Conservation (phyloP, 1,140 invertebrate genomes). For the Saccostrea echinata region DNA sequence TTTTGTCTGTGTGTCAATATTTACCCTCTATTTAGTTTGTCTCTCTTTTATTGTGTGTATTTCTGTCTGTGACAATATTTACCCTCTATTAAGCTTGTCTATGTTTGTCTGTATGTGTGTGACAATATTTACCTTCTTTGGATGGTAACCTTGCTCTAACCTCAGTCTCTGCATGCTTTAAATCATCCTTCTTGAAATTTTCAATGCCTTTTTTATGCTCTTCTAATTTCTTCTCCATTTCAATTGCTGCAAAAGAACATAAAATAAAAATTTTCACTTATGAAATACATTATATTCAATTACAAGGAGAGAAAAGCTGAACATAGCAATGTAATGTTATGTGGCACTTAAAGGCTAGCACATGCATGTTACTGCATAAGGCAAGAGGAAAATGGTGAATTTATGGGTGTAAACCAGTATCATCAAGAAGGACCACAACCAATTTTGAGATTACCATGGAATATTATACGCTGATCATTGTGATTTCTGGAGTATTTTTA, state of each 20-base stretch:
- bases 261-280: background rate
- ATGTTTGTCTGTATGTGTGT: background rate
- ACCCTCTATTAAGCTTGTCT: background rate
- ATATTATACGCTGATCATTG: too few relatives aligned
- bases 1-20: too few relatives aligned
- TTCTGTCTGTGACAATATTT: background rate
- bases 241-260: slow-evolving; percentile 19
- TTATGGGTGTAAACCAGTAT: too few relatives aligned
- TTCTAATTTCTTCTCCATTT: slow-evolving; percentile 27
- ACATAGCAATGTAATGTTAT: too few relatives aligned
- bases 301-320: background rate
- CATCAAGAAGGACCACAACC: too few relatives aligned
- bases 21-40: too few relatives aligned
- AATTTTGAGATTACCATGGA: too few relatives aligned
- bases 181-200: slow-evolving; percentile 25
- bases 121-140: background rate
- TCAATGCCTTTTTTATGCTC: slow-evolving; percentile 31
- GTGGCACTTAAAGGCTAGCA: too few relatives aligned
- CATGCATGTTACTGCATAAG: background rate
- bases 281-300: background rate
- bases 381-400: too few relatives aligned
- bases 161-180: slow-evolving; percentile 3
- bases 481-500: too few relatives aligned
- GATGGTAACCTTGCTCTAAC: too few relatives aligned
- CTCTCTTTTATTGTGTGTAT: background rate